A percentile compares a stretch with the other conserved stretches of the same genome.
These are phyloP conservation scores for Tiliacea citrago DNA, from an alignment of 2,888 invertebrate genomes.

Conservation along the genomic window DNA sequence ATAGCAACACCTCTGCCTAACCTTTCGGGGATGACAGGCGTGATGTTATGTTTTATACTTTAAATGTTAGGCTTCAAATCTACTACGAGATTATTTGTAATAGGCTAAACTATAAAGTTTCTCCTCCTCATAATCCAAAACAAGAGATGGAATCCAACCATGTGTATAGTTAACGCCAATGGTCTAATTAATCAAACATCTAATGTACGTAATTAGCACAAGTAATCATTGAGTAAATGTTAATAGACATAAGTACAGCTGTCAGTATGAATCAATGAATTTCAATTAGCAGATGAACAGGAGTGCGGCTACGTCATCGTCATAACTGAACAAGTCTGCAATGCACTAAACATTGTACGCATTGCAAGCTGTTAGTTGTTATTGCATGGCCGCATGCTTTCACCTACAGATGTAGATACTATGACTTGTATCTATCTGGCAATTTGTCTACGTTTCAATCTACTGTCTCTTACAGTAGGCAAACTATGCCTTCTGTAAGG, in stretches of 20 bases:
- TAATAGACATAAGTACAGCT: constrained; percentile 34
- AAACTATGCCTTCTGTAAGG: constrained; percentile 4
- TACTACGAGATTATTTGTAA: not conserved
- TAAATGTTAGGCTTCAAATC: not conserved
- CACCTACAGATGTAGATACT: constrained; percentile 42
- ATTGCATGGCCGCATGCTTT: constrained; percentile 76
- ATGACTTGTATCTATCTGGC: constrained; percentile 60
- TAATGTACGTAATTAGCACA: constrained; percentile 29
- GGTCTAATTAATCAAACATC: constrained; percentile 32
- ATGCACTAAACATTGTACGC: constrained; percentile 73
- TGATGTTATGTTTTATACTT: no score
- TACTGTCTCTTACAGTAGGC: not conserved
- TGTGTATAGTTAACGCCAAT: constrained; percentile 3
- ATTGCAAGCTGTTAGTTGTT: constrained; percentile 75
- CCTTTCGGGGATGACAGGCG: no score
- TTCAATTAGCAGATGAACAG: constrained; percentile 75
- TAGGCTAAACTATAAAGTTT: not conserved
- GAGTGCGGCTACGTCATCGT: constrained; percentile 62
- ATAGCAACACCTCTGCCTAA: no score
- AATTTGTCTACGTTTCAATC: constrained; percentile 63
- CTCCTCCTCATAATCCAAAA: not conserved
- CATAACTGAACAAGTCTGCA: constrained; percentile 70
- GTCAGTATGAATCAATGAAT: constrained; percentile 73
- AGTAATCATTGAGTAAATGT: constrained; percentile 31
- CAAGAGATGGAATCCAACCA: not conserved